Base-by-base conservation (phyloP, 2,113 vertebrate genomes). In the Redunca redunca region DNA sequence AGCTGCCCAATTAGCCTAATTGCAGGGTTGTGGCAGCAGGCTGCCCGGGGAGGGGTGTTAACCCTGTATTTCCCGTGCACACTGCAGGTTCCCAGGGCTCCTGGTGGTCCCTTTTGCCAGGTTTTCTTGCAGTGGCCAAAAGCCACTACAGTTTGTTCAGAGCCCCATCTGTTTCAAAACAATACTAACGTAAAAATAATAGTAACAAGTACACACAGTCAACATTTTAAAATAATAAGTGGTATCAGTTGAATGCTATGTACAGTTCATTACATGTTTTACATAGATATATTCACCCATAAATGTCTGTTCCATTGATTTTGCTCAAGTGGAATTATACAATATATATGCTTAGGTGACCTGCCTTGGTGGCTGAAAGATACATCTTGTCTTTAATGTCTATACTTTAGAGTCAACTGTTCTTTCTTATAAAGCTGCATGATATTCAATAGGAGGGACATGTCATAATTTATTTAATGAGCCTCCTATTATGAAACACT, bases 1-100 rank as follows among this genome's bases (percentile, higher is more conserved):
- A 81, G 23, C 46, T 5, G 58, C 84, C 81, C 92, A 52, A 89
- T 97, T 87, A 92, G 93, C 80, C 78, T 95, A 85, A 95, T 55
- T 89, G 52, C 83, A 80, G 92, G 90, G 36, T 13, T 13, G 16
- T n/a, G 40, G 90, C 83, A 12, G 36, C 16, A n/a, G 87, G 92
- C 71, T 74, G 84, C 92, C n/a, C 2, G 5, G n/a, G 25, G 50
- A 82, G 53, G 48, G n/a, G 26, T 3, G 16, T 80, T 96, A 71
- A 94, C 95, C 92, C 88, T 21, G 26, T 30, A 3, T 36, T 46
- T 80, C 13, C 94, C 14, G 1, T 2, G 28, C 17, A 12, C 19
- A 5, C 7, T 7, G 1, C 46, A 53, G 52, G 48, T 21, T 33
- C 55, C 43, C 40, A 23, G n/a, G 6, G 64, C 15, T 50, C 3